Percentiles rank a stretch among this genome's conserved stretches.
Evolutionary conservation across 1,140 invertebrate genomes (phyloP).

Genomic region (Sesamia nonagrioides): DNA sequence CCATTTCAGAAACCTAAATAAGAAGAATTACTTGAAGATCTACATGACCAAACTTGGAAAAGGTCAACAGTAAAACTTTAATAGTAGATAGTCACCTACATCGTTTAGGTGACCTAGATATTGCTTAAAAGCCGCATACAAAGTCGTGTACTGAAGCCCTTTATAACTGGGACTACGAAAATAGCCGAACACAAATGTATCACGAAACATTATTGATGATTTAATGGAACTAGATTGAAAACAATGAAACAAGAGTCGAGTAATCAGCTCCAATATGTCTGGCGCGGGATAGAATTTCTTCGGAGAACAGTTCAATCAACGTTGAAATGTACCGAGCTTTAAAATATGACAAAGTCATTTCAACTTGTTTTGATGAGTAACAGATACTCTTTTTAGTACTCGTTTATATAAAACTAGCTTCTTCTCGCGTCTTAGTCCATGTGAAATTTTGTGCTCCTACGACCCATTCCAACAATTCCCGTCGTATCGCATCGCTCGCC

Average conservation of each 20-base stretch:
- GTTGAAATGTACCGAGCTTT: conserved; percentile 7
- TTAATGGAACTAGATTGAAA: conserved; percentile 54
- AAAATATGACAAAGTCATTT: conserved; percentile 32
- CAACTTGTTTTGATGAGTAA: conserved; percentile 28
- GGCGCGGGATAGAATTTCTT: conserved; percentile 46
- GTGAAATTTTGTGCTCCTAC: too few relatives aligned
- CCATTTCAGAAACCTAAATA: neutral
- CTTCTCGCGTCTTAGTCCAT: neutral
- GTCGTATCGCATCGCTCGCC: too few relatives aligned
- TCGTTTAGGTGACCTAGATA: conserved; percentile 29
- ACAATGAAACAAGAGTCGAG: conserved; percentile 51
- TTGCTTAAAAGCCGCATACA: conserved; percentile 22
- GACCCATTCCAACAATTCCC: too few relatives aligned
- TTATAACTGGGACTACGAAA: conserved; percentile 17
- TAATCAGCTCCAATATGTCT: conserved; percentile 43
- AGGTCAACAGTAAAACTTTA: conserved; percentile 26
- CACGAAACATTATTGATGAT: conserved; percentile 48
- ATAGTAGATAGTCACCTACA: conserved; percentile 32
- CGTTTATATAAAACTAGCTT: conserved; percentile 16
- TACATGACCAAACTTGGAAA: neutral
- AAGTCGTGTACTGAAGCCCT: neutral
- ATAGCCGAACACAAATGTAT: conserved; percentile 39
- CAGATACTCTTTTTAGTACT: conserved; percentile 6
- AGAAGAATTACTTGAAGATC: conserved; percentile 18
- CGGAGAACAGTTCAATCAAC: conserved; percentile 27